Evolutionary conservation across 2,113 vertebrate genomes (phyloP).

Genomic region (Romanogobio albipinnatus): DNA sequence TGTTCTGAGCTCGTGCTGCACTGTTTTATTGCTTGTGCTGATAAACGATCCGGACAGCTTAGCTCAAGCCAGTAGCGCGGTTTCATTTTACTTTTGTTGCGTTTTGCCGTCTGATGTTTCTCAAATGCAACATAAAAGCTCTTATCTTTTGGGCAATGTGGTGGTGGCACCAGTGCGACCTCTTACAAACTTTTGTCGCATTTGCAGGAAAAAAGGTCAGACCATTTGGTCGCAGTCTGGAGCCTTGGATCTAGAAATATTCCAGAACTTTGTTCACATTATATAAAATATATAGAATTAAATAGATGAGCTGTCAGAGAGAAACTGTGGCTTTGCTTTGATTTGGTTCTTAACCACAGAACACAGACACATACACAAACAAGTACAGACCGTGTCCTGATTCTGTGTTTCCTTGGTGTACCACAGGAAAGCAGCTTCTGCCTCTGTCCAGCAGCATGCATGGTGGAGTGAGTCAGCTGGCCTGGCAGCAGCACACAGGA

Average conservation of each 20-base stretch:
- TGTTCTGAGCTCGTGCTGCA: too few relatives aligned
- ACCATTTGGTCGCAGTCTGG: too few relatives aligned
- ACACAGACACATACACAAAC: not conserved
- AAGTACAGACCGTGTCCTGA: not conserved
- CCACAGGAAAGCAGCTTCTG: constrained; percentile 90
- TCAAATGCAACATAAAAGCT: too few relatives aligned
- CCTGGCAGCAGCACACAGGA: constrained; percentile 81
- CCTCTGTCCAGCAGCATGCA: constrained; percentile 91
- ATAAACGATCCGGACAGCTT: too few relatives aligned
- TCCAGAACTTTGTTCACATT: not conserved
- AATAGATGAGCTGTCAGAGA: not conserved
- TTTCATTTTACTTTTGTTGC: too few relatives aligned
- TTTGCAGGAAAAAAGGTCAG: too few relatives aligned
- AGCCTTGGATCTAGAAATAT: not conserved
- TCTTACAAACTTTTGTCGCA: too few relatives aligned
- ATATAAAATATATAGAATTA: not conserved
- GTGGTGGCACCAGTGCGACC: too few relatives aligned
- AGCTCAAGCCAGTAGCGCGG: too few relatives aligned
- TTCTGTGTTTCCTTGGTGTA: constrained; percentile 1
- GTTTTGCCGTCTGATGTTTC: too few relatives aligned
- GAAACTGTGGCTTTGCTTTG: not conserved
- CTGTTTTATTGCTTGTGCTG: too few relatives aligned
- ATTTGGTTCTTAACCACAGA: not conserved
- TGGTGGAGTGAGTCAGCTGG: constrained; percentile 84
- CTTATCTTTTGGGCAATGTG: too few relatives aligned